Evolutionary conservation across 2,888 invertebrate species (phyloP).

Genomic region (Sussaba pulchella): DNA sequence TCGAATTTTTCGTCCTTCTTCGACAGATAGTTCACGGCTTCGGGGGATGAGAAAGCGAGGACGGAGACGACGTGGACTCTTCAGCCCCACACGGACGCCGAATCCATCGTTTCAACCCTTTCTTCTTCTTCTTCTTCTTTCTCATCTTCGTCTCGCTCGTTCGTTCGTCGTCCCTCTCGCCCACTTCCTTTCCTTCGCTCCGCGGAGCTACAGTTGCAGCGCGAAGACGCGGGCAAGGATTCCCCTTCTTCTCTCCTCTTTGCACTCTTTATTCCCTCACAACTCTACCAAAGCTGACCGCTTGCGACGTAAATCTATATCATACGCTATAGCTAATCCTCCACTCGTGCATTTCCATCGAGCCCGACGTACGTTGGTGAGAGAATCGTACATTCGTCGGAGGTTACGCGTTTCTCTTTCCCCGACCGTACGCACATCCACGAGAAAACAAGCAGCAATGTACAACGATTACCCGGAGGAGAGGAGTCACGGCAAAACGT

Average conservation of each 20-base stretch:
- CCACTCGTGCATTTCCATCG: conserved; percentile 15
- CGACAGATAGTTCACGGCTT: conserved; percentile 45
- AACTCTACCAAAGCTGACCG: conserved; percentile 66
- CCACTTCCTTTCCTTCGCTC: conserved; percentile 58
- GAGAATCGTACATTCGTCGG: conserved; percentile 20
- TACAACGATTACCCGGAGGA: conserved; percentile 35
- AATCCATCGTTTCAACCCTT: conserved; percentile 61
- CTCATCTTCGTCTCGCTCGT: conserved; percentile 45
- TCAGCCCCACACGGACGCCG: conserved; percentile 22
- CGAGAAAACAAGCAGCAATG: conserved; percentile 1
- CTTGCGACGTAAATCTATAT: conserved; percentile 79
- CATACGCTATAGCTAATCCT: conserved; percentile 69
- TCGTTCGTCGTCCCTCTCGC: conserved; percentile 1
- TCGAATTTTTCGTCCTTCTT: conserved; percentile 20
- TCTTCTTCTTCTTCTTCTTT: conserved; percentile 47
- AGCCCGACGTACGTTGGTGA: conserved; percentile 12
- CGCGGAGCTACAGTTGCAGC: conserved; percentile 58
- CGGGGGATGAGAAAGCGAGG: conserved; percentile 36
- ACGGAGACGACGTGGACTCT: conserved; percentile 37
- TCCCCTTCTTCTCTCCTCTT: conserved; percentile 33
- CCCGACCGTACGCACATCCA: background rate
- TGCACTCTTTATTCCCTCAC: conserved; percentile 59
- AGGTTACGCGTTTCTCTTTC: conserved; percentile 4
- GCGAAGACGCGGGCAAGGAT: background rate
- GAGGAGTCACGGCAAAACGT: background rate